Evolutionary conservation across 1,140 invertebrate genomes (phyloP).

Genomic region (Globodera ellingtonae): DNA sequence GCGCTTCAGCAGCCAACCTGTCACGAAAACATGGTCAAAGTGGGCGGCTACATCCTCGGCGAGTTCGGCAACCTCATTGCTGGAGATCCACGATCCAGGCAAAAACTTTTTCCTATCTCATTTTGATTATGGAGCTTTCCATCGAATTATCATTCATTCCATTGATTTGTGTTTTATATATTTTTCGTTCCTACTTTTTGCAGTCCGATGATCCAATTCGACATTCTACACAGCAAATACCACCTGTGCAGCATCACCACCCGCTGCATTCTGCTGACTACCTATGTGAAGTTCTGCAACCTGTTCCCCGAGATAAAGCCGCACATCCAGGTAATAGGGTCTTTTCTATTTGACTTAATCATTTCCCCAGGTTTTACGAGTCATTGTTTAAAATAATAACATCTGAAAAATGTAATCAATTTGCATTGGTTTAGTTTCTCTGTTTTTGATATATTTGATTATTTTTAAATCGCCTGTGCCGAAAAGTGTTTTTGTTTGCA

Average conservation of each 20-base stretch:
- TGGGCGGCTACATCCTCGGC: slow-evolving; percentile 97
- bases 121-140: slow-evolving; percentile 66
- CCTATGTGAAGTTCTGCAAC: slow-evolving; percentile 99
- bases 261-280: slow-evolving; percentile 89
- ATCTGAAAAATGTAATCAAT: too few species aligned
- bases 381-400: too few species aligned
- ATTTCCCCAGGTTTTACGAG: background rate
- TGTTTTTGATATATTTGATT: too few species aligned
- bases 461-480: too few species aligned
- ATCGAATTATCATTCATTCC: slow-evolving; percentile 75
- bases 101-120: slow-evolving; percentile 28
- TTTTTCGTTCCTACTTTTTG: slow-evolving; percentile 70
- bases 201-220: slow-evolving; percentile 62
- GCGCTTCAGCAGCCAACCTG: slow-evolving; percentile 76
- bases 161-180: slow-evolving; percentile 79
- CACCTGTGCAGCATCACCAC: slow-evolving; percentile 96
- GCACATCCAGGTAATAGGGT: slow-evolving; percentile 81
- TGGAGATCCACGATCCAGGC: slow-evolving; percentile 86
- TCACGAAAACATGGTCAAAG: slow-evolving; percentile 99
- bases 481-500: too few species aligned
- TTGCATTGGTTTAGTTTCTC: too few species aligned
- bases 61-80: slow-evolving; percentile 99
- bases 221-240: slow-evolving; percentile 71
- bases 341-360: background rate
- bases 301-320: slow-evolving; percentile 96